Percentiles rank a stretch among this genome's conserved stretches.
These are phyloP conservation scores for Anser brachyrhynchus DNA, from an alignment of 2,113 vertebrate species.

Conservation along the genomic window DNA sequence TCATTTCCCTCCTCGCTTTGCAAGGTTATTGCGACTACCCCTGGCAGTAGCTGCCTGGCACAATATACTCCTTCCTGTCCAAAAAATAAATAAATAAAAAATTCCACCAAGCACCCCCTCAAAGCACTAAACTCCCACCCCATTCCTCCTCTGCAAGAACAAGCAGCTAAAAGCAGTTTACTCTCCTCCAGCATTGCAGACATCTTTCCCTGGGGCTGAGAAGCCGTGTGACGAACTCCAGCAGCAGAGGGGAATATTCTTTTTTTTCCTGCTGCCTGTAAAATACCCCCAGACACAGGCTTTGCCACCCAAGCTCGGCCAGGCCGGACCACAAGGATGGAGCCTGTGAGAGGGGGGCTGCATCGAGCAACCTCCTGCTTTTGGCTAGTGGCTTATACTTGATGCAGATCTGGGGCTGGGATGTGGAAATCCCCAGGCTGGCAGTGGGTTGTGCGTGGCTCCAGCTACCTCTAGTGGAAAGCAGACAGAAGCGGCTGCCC, in stretches of 20 bases:
- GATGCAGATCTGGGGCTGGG: neutral
- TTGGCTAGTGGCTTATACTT: neutral
- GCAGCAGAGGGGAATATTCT: neutral
- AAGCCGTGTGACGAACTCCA: neutral
- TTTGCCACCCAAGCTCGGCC: neutral
- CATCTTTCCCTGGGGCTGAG: neutral
- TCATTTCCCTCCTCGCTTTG: neutral
- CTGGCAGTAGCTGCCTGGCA: neutral
- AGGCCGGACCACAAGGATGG: neutral
- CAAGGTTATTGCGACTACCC: conserved; percentile 19
- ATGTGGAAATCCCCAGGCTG: neutral
- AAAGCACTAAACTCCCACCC: neutral
- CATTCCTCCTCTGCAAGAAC: neutral
- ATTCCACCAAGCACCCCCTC: neutral
- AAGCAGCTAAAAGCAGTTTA: neutral
- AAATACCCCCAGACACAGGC: neutral
- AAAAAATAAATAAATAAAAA: neutral
- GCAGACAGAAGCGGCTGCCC: neutral
- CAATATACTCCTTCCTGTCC: neutral
- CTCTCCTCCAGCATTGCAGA: neutral
- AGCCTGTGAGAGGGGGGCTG: neutral
- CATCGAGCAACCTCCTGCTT: neutral
- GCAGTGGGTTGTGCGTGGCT: neutral
- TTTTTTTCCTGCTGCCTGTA: neutral
- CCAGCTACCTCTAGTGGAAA: conserved; percentile 71